Evolutionary conservation across 2,113 vertebrate genomes (phyloP).

Genomic region (Alexandromys fortis): DNA sequence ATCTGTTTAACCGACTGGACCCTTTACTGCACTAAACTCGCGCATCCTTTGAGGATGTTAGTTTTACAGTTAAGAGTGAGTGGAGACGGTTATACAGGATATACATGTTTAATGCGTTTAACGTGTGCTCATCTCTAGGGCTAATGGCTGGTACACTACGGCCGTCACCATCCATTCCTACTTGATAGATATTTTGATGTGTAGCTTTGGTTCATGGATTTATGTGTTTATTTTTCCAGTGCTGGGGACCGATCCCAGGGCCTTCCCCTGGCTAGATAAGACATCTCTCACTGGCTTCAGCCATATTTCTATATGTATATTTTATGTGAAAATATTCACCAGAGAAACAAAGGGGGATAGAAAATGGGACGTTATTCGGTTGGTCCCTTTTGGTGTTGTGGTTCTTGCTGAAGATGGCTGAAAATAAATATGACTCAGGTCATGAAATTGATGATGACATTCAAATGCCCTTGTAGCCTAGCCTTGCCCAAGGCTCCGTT

Average conservation of each 20-base stretch:
- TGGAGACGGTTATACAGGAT: not conserved
- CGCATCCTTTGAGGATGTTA: slow-evolving; percentile 1
- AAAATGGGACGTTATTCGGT: slow-evolving; percentile 27
- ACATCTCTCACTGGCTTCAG: not conserved
- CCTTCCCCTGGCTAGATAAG: not conserved
- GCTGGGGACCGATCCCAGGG: not conserved
- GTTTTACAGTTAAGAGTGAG: not conserved
- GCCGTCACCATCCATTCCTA: not conserved
- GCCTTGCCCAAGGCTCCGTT: slow-evolving; percentile 20
- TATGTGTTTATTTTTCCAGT: not conserved
- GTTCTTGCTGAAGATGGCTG: slow-evolving; percentile 7
- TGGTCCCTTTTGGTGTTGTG: not conserved
- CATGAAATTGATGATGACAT: slow-evolving; percentile 24
- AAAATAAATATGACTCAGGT: slow-evolving; percentile 13
- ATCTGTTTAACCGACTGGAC: not conserved
- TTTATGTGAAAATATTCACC: not conserved
- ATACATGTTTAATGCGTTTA: not conserved
- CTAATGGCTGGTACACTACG: not conserved
- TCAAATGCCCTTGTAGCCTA: not conserved
- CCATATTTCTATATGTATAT: not conserved
- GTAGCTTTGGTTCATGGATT: not conserved
- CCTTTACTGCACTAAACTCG: not conserved
- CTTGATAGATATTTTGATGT: slow-evolving; percentile 41
- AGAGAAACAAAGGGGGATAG: slow-evolving; percentile 34
- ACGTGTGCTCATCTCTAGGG: not conserved